Percentiles rank a stretch among this genome's conserved stretches.
phyloP scores from a whole-genome alignment of 2,113 vertebrate genomes.

The Chlorodrepanis virens region DNA sequence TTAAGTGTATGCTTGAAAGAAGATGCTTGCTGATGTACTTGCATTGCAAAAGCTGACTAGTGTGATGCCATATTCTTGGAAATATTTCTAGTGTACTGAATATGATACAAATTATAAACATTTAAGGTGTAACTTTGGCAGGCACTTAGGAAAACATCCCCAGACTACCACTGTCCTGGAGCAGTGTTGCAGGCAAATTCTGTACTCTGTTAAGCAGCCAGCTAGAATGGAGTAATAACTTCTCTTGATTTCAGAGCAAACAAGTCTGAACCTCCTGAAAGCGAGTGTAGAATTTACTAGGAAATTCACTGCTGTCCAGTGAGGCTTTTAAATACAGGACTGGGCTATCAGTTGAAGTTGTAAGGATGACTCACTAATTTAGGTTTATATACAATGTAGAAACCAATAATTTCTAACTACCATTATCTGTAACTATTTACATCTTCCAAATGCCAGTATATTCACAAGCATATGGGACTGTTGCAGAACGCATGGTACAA shows the following conservation, averaged over 20 bases:
- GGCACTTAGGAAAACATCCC: not conserved
- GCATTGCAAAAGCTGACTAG: not conserved
- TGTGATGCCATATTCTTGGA: not conserved
- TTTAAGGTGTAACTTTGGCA: not conserved
- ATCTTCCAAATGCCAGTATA: not conserved
- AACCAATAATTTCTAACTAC: not conserved
- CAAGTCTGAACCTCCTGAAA: not conserved
- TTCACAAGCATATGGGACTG: not conserved
- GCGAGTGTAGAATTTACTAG: not conserved
- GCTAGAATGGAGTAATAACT: not conserved
- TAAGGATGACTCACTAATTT: not conserved
- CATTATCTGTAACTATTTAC: not conserved
- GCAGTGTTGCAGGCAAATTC: not conserved
- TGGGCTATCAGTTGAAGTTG: not conserved
- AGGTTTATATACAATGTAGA: not conserved
- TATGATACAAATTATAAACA: not conserved
- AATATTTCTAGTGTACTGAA: not conserved
- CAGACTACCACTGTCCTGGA: not conserved
- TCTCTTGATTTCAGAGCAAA: not conserved
- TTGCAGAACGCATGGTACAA: not conserved
- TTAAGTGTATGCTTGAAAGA: not conserved
- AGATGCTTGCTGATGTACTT: not conserved
- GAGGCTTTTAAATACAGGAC: not conserved
- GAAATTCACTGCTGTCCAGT: not conserved
- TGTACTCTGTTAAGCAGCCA: not conserved